phyloP scores from a whole-genome alignment of 2,888 invertebrate genomes.

The Drosophila ustulata region DNA sequence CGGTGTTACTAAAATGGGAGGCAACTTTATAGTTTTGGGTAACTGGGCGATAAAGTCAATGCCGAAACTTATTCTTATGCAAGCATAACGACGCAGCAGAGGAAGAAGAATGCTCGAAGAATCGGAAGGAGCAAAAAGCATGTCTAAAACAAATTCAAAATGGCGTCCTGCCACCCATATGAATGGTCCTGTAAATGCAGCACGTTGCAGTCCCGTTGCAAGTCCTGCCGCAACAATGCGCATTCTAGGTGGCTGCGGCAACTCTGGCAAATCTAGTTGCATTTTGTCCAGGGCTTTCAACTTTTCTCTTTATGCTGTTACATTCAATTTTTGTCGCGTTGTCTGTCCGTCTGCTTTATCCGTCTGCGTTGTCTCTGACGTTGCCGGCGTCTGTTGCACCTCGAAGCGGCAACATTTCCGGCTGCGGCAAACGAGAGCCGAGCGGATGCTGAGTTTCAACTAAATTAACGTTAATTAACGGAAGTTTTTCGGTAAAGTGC shows the following conservation, averaged over 20 bases:
- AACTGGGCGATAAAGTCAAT: conserved; percentile 34
- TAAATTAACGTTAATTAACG: conserved; percentile 81
- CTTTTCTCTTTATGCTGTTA: conserved; percentile 22
- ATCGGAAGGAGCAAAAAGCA: conserved; percentile 2
- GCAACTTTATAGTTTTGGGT: background rate
- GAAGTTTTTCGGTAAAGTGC: conserved; percentile 69
- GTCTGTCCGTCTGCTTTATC: background rate
- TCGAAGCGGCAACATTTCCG: conserved; percentile 68
- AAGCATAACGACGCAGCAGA: conserved; percentile 10
- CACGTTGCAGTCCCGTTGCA: conserved; percentile 40
- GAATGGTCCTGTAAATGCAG: conserved; percentile 45
- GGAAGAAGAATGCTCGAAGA: conserved; percentile 4
- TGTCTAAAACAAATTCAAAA: conserved; percentile 49
- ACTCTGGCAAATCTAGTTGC: conserved; percentile 32
- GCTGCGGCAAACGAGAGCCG: conserved; percentile 15
- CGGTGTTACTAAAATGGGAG: background rate
- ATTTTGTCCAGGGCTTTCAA: conserved; percentile 31
- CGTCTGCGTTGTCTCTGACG: background rate
- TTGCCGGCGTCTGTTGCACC: conserved; percentile 28
- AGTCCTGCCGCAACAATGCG: conserved; percentile 20
- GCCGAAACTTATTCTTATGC: conserved; percentile 29
- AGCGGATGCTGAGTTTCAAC: conserved; percentile 72
- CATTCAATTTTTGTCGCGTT: conserved; percentile 42
- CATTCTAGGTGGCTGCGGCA: conserved; percentile 20
- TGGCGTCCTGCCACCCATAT: conserved; percentile 55